Percentiles rank a stretch among this genome's conserved stretches.
Evolutionary conservation across 2,113 vertebrate species (phyloP).

Genomic region (Orientallactaga bullata): DNA sequence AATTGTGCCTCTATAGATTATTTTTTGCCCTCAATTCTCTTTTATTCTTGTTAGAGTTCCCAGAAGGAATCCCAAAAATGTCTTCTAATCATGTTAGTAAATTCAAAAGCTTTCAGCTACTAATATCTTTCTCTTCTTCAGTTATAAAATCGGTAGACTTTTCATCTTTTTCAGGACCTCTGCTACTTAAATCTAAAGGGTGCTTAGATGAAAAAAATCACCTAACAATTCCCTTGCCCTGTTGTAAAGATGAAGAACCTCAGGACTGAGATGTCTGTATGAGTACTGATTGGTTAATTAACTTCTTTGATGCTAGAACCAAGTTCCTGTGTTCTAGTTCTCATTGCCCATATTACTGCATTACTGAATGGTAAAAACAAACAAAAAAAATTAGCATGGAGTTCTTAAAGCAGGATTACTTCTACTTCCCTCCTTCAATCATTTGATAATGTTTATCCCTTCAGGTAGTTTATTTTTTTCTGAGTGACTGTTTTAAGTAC

Average conservation of each 20-base stretch:
- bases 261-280: not conserved
- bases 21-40: not conserved
- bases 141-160: constrained; percentile 2
- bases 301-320: not conserved
- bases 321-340: not conserved
- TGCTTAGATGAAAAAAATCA: not conserved
- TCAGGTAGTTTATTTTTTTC: not conserved
- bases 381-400: not conserved
- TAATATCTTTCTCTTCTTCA: constrained; percentile 11
- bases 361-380: not conserved
- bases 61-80: not conserved
- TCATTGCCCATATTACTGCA: not conserved
- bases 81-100: not conserved
- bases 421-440: not conserved
- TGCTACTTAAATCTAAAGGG: not conserved
- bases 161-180: not conserved
- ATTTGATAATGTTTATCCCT: not conserved
- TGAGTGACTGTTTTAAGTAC: not conserved
- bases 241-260: not conserved
- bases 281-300: too few species aligned
- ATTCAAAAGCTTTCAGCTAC: not conserved
- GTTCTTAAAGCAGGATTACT: not conserved
- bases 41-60: constrained; percentile 24
- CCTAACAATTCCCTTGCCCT: not conserved
- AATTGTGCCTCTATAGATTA: not conserved